Evolutionary conservation across 2,888 invertebrate genomes (phyloP), one percentile per base, ranked within the genome.

Genomic region (Drosophila tanythrix): DNA sequence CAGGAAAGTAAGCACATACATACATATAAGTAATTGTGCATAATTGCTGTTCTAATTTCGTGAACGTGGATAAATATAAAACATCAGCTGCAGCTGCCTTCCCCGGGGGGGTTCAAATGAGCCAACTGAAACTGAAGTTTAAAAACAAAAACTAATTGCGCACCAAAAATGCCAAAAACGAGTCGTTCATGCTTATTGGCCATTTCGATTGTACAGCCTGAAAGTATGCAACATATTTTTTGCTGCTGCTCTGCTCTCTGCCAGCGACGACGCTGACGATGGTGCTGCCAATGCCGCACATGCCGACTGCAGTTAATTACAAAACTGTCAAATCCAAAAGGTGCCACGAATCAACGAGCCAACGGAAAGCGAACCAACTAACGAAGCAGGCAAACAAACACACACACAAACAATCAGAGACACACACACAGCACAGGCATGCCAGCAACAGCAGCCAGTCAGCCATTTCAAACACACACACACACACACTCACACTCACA

Each of bases 321-420:
- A 90, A 92, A 93, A 91, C 93, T 93, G 93, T 93, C 93, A 93
- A 92, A 89, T 90, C 92, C 93, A 93, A 90, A 89, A 91, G 90
- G 88, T 89, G 89, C 85, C 87, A 81, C 91, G 88, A 88, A 88
- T 85, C 86, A 83, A 79, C 82, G 74, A 74, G 76, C 73, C 57
- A 83, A 70, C 86, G 75, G 74, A 70, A 87, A 62, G 70, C 51
- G 67, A 86, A 59, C 64, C 73, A 56, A 60, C 81, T 66, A 80
- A 79, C 80, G 82, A 83, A 53, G 36, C 63, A 59, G 67, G 64
- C 57, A 52, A 29, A 61, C 58, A 59, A 59, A 72, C 35, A 50
- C 33, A 61, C 51, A 66, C 13, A 62, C 36, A 62, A n/a, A 35
- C 59, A 43, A 69, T 65, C 50, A 58, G 21, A 13, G 3, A 67